Conservation (phyloP, 2,888 invertebrate species). For the Drosophila mimica region DNA sequence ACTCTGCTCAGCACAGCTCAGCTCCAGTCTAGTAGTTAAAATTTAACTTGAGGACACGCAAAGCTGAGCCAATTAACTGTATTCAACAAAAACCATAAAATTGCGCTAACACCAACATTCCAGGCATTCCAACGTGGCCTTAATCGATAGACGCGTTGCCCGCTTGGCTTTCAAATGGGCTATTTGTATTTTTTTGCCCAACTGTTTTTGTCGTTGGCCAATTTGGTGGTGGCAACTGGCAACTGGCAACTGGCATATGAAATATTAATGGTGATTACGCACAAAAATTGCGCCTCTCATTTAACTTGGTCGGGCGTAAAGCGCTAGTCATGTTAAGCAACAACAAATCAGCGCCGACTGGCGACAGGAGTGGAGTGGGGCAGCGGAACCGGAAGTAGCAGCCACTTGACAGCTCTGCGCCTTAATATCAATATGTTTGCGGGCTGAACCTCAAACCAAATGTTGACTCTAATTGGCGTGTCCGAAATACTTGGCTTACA, state of each 20-base stretch:
- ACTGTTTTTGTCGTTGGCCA: constrained; percentile 25
- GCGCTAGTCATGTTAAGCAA: constrained; percentile 31
- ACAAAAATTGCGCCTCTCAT: constrained; percentile 31
- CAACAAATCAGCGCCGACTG: constrained; percentile 29
- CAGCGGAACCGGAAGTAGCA: not conserved
- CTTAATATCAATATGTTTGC: constrained; percentile 19
- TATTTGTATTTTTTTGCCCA: not conserved
- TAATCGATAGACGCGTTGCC: constrained; percentile 20
- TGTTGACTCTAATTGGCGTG: constrained; percentile 30
- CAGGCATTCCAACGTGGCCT: not conserved
- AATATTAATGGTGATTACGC: constrained; percentile 45
- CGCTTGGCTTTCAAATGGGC: constrained; percentile 25
- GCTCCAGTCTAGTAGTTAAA: constrained; percentile 25
- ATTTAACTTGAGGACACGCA: constrained; percentile 42
- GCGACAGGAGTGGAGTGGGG: not conserved
- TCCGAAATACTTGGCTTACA: constrained; percentile 1
- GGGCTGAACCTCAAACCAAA: constrained; percentile 11
- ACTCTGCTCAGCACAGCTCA: not conserved
- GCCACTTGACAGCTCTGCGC: constrained; percentile 26
- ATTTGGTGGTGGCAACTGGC: constrained; percentile 20
- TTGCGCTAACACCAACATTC: not conserved
- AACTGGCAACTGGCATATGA: constrained; percentile 28
- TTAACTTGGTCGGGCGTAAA: not conserved
- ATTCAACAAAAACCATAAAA: constrained; percentile 16
- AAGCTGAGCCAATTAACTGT: constrained; percentile 36